Percentiles rank a stretch among this genome's conserved stretches.
phyloP scores from a whole-genome alignment of 2,113 vertebrate genomes.

The Triplophysa dalaica region DNA sequence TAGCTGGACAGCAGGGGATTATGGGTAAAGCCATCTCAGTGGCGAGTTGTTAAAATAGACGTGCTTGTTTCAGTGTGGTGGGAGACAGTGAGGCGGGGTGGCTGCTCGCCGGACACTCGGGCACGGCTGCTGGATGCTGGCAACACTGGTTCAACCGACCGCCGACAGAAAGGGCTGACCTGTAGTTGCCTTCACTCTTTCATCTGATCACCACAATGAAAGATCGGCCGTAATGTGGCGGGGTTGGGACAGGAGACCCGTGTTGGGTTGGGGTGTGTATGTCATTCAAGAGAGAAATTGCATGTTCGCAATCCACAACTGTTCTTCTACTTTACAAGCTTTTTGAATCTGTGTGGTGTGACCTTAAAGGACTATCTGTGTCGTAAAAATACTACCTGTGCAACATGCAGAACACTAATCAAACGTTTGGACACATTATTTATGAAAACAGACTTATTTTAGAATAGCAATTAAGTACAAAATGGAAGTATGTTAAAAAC shows the following conservation, averaged over 20 bases:
- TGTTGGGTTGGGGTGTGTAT: not conserved
- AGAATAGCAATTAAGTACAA: too few relatives aligned
- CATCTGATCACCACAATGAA: constrained; percentile 67
- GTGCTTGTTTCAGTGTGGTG: constrained; percentile 41
- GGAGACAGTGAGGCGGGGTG: constrained; percentile 35
- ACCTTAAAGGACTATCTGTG: too few relatives aligned
- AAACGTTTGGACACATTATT: too few relatives aligned
- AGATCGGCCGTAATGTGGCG: constrained; percentile 17
- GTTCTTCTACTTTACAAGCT: not conserved
- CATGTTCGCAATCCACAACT: constrained; percentile 13
- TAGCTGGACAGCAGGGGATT: constrained; percentile 70
- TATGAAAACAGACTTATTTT: too few relatives aligned
- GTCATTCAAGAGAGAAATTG: constrained; percentile 6
- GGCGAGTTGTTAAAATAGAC: constrained; percentile 48
- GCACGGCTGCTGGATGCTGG: constrained; percentile 61
- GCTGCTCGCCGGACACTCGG: constrained; percentile 38
- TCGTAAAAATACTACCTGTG: too few relatives aligned
- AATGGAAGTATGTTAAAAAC: too few relatives aligned
- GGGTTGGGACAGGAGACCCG: constrained; percentile 54
- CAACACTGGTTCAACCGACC: constrained; percentile 63
- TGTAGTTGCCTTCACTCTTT: constrained; percentile 56
- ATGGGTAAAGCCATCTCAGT: constrained; percentile 54
- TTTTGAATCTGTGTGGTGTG: not conserved
- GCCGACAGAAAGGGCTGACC: constrained; percentile 70
- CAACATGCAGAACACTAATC: too few relatives aligned